Conservation (phyloP, 2,797 vertebrate species). For the Lacerta agilis region DNA sequence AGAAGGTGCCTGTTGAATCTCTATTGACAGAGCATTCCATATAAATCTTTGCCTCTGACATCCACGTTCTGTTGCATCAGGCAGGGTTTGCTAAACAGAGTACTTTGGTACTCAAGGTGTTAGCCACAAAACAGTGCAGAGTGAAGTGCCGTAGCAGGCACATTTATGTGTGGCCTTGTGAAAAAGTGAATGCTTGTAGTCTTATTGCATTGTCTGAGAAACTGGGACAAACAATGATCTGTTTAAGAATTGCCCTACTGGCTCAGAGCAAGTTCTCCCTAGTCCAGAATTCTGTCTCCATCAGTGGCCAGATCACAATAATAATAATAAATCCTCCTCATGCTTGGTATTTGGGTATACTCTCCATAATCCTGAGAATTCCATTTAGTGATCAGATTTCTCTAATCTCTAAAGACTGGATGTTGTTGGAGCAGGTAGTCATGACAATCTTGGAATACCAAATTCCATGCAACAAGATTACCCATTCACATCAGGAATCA, state of each 20-base stretch:
- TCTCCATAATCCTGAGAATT: not conserved
- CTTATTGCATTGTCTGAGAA: not conserved
- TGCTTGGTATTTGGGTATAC: too few species aligned
- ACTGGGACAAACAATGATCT: too few species aligned
- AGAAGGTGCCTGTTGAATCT: too few species aligned
- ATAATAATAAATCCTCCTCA: not conserved
- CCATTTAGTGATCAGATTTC: not conserved
- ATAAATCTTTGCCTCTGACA: constrained; percentile 10
- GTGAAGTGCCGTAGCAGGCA: not conserved
- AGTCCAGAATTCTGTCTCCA: not conserved
- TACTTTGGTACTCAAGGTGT: not conserved
- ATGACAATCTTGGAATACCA: too few species aligned
- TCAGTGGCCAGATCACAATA: not conserved
- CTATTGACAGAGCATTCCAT: not conserved
- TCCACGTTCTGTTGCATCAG: not conserved
- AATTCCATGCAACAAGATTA: too few species aligned
- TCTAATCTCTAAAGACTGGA: too few species aligned
- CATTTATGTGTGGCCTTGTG: not conserved
- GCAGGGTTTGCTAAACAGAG: not conserved
- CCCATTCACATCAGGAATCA: too few species aligned
- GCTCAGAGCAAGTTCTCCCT: too few species aligned
- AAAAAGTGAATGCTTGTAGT: not conserved
- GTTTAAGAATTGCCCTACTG: too few species aligned
- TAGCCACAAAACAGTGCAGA: not conserved
- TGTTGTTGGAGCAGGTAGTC: too few species aligned